Evolutionary conservation across 1,140 invertebrate genomes (phyloP).

Genomic region (Drosophila melanogaster): Release_6_plus_ISO1_MT NT_033779.5:2043501-2044000

Average conservation of each 20-base stretch:
- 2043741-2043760: conserved; percentile 7
- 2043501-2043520: not conserved
- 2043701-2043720: too few species aligned
- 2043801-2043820: conserved; percentile 46
- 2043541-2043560: not conserved
- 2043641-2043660: conserved; percentile 3
- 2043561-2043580: not conserved
- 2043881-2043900: conserved; percentile 37
- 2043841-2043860: conserved; percentile 32
- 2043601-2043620: not conserved
- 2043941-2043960: conserved; percentile 48
- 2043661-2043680: not conserved
- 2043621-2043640: not conserved
- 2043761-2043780: conserved; percentile 45
- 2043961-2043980: conserved; percentile 62
- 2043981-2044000: conserved; percentile 43
- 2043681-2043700: not conserved
- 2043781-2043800: conserved; percentile 51
- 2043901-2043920: conserved; percentile 41
- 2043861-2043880: conserved; percentile 38
- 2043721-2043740: conserved; percentile 7
- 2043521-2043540: not conserved
- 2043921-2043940: conserved; percentile 45
- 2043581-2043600: not conserved
- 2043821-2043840: conserved; percentile 47